These are phyloP conservation scores for Chironomus tepperi DNA, from an alignment of 1,140 invertebrate species.

Conservation along the genomic window DNA sequence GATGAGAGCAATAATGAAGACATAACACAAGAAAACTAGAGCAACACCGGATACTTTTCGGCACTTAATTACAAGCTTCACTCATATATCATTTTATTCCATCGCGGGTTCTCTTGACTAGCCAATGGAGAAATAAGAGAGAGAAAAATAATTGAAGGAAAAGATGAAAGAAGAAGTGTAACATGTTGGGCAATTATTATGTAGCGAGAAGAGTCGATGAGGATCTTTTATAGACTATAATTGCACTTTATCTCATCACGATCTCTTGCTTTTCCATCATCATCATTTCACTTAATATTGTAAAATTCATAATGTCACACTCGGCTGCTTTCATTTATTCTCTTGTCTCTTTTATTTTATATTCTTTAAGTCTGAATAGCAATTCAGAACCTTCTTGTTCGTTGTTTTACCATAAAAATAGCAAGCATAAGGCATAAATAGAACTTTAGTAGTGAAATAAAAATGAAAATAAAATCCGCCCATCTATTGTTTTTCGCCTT, in stretches of 20 bases:
- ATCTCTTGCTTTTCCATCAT: background rate
- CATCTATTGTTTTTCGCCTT: background rate
- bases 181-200: background rate
- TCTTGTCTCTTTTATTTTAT: background rate
- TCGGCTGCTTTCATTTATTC: background rate
- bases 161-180: background rate
- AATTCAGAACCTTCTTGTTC: no score
- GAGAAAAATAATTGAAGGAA: background rate
- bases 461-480: background rate
- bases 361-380: no score
- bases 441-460: background rate
- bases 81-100: background rate
- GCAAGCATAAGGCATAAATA: no score
- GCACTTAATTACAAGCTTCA: slow-evolving; percentile 1
- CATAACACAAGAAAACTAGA: background rate
- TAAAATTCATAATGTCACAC: background rate
- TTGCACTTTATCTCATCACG: background rate
- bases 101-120: background rate
- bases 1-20: background rate
- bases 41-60: slow-evolving; percentile 4
- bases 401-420: no score
- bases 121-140: no score
- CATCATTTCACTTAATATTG: background rate
- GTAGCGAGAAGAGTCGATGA: background rate
- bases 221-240: background rate